phyloP scores from a whole-genome alignment of 1,140 invertebrate genomes.

The Xylocopa sonorina region DNA sequence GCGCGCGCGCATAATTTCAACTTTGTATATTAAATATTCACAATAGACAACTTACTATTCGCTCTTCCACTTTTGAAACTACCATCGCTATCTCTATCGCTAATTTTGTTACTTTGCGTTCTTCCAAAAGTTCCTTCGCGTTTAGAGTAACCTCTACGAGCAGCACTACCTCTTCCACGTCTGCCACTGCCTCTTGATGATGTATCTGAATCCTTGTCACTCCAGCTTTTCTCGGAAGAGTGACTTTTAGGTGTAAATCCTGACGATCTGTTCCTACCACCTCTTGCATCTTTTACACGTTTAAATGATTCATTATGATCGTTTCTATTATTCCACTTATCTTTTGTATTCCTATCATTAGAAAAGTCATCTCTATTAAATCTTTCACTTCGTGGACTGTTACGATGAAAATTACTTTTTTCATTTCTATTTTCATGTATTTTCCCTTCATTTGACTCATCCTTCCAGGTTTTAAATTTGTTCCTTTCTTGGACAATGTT shows the following conservation, averaged over 20 bases:
- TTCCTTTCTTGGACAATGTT: constrained; percentile 37
- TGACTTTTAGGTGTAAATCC: constrained; percentile 44
- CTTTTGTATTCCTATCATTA: constrained; percentile 57
- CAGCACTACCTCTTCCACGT: constrained; percentile 54
- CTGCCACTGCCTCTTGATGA: constrained; percentile 58
- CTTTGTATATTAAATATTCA: no score
- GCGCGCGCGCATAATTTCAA: no score
- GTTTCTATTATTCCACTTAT: constrained; percentile 51
- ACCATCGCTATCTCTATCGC: constrained; percentile 26
- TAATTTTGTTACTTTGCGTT: constrained; percentile 33
- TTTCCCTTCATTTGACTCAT: constrained; percentile 72
- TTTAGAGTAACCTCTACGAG: constrained; percentile 44
- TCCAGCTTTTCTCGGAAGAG: constrained; percentile 61
- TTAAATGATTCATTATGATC: constrained; percentile 52
- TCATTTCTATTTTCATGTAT: constrained; percentile 65
- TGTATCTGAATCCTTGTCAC: constrained; percentile 73
- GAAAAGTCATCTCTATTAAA: constrained; percentile 56
- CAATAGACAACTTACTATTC: constrained; percentile 26
- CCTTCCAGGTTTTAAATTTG: constrained; percentile 65
- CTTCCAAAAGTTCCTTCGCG: constrained; percentile 18
- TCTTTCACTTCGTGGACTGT: constrained; percentile 55
- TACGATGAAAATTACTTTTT: constrained; percentile 53
- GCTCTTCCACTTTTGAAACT: constrained; percentile 39
- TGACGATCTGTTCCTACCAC: constrained; percentile 39
- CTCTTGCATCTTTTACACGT: constrained; percentile 57